Base-by-base conservation (phyloP, 2,888 invertebrate genomes). In the Blomia tropicalis region DNA sequence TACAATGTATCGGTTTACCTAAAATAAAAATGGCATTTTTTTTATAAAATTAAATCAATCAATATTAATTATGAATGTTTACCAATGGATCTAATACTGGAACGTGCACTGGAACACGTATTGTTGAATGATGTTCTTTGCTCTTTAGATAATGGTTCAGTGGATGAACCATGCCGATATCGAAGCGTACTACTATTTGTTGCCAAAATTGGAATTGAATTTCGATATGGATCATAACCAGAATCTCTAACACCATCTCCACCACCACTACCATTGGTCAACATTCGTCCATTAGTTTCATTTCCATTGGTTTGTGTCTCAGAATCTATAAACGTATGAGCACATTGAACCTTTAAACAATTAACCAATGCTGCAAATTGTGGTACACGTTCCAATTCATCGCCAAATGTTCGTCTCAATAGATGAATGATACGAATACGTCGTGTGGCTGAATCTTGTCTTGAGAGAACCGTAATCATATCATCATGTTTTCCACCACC, bases 361-460 rank as follows among this genome's bases (percentile, higher is more conserved):
- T 36, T 36, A 30, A 56, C 56, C n/a, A 56, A 22, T 31, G 56
- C 56, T 11, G 25, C 29, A 30, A 56, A 56, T 25, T 56, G 56
- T 4, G 56, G 56, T 11, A 56, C 11, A 11, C 29, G 22, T 25
- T 56, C 56, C 29, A 56, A 23, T 2, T 56, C 56, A 14, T 56
- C 56, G 29, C 56, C 56, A 31, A 56, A 56, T 19, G 56, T 56
- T 30, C 56, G 56, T 2, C 56, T 27, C 11, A 56, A 25, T 14
- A 56, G 29, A 25, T 56, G 56, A 56, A 56, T 56, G 29, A 56
- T 56, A 2, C 56, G 56, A 14, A 56, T 25, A 19, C 56, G 22
- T 19, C 56, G 56, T 32, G 56, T 36, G 2, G 31, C 56, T 30
- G 56, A 27, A 25, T 56, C 56, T 11, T 56, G 56, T 27, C 31